Base-by-base conservation (phyloP, 1,140 invertebrate species). In the Drosophila pruinosa region DNA sequence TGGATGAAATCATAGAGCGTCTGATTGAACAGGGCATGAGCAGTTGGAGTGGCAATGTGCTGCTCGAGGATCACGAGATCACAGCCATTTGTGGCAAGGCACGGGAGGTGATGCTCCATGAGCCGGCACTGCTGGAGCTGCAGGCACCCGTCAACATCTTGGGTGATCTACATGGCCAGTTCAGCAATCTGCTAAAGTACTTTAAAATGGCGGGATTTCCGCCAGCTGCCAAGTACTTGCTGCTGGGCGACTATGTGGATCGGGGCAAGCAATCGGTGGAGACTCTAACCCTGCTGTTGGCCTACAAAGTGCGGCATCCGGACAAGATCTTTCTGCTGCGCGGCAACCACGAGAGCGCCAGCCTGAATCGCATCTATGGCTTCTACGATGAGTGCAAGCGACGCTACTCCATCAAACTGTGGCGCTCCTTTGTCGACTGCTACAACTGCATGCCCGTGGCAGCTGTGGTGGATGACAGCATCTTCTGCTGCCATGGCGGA, bases 121-220 rank as follows among this genome's bases (percentile, higher is more conserved):
- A 99, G 91, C 98, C 98, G 1, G 98, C 99, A 90, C 92, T 99
- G 74, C 93, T 99, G 77, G 97, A 99, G 92, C 92, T 99, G 45
- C 97, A 98, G 92, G 98, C 98, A 36, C 98, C 98, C 43, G 92
- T 99, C 26, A 99, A 99, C 93, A 98, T 99, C 79, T 99, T 98
- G 93, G 97, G 97, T 92, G 99, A 99, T 91, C 99, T 99, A 79
- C 99, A 99, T 91, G 99, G 99, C 59, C 97, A 99, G 92, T 99
- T 99, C 92, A 97, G 97, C 89, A 98, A 99, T 92, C 92, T 99
- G 21, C 92, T 99, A 63, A 94, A 98, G 89, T 93, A 99, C 74
- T 99, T 99, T 92, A 98, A 99, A 90, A 99, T 99, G 91, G 98
- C 98, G 58, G 98, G 98, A 7, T 99, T 99, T 92, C 99, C 99